Conservation (phyloP, 1,140 invertebrate species). For the Atopsyche davidsoni region DNA sequence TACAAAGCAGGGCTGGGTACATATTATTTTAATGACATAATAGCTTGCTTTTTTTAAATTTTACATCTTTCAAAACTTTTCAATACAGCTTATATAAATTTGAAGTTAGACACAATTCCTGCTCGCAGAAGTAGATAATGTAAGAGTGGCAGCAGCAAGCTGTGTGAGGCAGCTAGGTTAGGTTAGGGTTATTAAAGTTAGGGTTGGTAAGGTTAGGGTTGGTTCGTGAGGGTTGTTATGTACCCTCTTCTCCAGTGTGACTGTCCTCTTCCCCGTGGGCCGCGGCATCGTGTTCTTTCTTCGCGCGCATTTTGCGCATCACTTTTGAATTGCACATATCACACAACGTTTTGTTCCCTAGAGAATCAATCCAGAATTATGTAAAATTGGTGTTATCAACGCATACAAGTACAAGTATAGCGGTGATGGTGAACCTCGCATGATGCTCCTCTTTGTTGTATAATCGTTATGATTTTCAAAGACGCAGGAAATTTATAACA, state of each 20-base stretch:
- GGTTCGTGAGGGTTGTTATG: conserved; percentile 29
- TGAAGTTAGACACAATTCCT: too few relatives aligned
- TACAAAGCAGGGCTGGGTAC: too few relatives aligned
- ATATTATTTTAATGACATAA: too few relatives aligned
- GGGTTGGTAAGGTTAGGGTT: not conserved
- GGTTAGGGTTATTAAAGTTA: not conserved
- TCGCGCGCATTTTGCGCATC: conserved; percentile 59
- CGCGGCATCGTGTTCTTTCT: conserved; percentile 51
- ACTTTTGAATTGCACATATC: conserved; percentile 71
- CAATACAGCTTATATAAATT: too few relatives aligned
- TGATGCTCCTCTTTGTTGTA: not conserved
- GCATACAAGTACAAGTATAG: not conserved
- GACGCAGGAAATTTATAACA: too few relatives aligned
- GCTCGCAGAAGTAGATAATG: too few relatives aligned
- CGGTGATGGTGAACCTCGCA: not conserved
- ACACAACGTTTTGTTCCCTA: conserved; percentile 82
- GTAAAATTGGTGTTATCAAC: not conserved
- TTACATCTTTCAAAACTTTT: too few relatives aligned
- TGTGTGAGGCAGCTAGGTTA: too few relatives aligned
- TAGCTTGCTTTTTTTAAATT: too few relatives aligned
- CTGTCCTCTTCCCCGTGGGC: conserved; percentile 47
- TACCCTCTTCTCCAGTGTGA: conserved; percentile 45
- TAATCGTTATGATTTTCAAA: too few relatives aligned
- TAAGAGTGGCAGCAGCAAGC: too few relatives aligned
- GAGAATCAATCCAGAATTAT: conserved; percentile 26